Percentiles rank a stretch among this genome's conserved stretches.
Conservation (phyloP, 1,140 invertebrate species). For the Kradibia gibbosae region DNA sequence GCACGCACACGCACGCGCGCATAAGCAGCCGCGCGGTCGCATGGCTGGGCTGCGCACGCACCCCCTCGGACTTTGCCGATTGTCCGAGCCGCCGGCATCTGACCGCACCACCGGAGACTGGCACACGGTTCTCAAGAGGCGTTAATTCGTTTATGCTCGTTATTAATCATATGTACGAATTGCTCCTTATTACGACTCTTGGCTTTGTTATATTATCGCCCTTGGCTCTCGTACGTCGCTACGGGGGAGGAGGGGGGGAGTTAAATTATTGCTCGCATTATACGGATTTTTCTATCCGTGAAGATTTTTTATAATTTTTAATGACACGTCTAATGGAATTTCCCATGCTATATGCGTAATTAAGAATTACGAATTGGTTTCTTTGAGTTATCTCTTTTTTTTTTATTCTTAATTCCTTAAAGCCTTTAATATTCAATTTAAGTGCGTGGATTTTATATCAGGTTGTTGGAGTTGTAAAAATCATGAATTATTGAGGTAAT, state of each 20-base stretch:
- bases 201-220: constrained; percentile 19
- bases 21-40: too few relatives aligned
- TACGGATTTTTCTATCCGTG: neutral
- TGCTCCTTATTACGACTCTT: constrained; percentile 15
- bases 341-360: neutral
- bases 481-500: constrained; percentile 9
- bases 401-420: neutral
- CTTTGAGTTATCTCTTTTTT: neutral
- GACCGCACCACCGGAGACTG: neutral
- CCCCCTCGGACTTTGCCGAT: constrained; percentile 41
- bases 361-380: neutral
- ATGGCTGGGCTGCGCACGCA: neutral
- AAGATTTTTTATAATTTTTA: constrained; percentile 5
- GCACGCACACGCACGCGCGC: too few relatives aligned
- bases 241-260: too few relatives aligned
- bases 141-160: constrained; percentile 44
- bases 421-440: neutral
- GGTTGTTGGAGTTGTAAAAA: neutral
- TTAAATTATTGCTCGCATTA: neutral
- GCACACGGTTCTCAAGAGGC: constrained; percentile 20
- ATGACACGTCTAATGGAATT: neutral
- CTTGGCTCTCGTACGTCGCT: neutral
- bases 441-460: neutral
- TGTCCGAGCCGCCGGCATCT: neutral
- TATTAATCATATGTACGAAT: constrained; percentile 42